Percentiles rank a stretch among this genome's conserved stretches.
Evolutionary conservation across 2,113 vertebrate species (phyloP).

Genomic region (Equus quagga): DNA sequence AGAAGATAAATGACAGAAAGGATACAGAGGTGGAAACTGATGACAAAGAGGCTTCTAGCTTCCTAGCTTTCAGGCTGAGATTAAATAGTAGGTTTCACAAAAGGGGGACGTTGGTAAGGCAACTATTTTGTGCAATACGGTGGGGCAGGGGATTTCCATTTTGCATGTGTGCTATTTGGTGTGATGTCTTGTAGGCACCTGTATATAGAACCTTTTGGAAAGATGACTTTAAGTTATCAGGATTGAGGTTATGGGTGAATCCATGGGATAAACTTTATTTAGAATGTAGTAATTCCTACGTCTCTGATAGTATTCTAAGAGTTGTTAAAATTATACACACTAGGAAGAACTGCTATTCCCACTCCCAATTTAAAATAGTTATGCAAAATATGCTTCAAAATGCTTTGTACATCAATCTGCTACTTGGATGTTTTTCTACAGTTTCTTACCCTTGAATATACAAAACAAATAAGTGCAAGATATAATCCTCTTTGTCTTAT

Average conservation of each 20-base stretch:
- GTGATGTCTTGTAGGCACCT: neutral
- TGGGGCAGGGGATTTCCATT: neutral
- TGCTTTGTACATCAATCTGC: constrained; percentile 57
- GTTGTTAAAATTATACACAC: constrained; percentile 66
- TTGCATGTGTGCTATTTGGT: neutral
- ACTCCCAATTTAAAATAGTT: constrained; percentile 70
- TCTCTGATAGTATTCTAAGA: constrained; percentile 59
- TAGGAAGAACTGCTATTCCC: constrained; percentile 53
- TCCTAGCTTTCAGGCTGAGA: neutral
- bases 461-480: constrained; percentile 61
- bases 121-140: neutral
- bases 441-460: constrained; percentile 36
- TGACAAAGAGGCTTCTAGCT: neutral
- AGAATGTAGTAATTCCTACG: constrained; percentile 49
- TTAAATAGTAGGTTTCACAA: neutral
- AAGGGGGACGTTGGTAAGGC: neutral
- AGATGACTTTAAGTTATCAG: neutral
- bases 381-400: constrained; percentile 75
- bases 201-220: neutral
- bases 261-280: constrained; percentile 50
- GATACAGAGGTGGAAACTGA: neutral
- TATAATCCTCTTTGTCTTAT: constrained; percentile 11
- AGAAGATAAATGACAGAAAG: neutral
- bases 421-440: constrained; percentile 47
- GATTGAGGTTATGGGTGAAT: neutral